These are phyloP conservation scores for Phacellophora camtschatica DNA, from an alignment of 30 jellyfish, hydroid and myxozoan genomes.

Conservation along the genomic window DNA sequence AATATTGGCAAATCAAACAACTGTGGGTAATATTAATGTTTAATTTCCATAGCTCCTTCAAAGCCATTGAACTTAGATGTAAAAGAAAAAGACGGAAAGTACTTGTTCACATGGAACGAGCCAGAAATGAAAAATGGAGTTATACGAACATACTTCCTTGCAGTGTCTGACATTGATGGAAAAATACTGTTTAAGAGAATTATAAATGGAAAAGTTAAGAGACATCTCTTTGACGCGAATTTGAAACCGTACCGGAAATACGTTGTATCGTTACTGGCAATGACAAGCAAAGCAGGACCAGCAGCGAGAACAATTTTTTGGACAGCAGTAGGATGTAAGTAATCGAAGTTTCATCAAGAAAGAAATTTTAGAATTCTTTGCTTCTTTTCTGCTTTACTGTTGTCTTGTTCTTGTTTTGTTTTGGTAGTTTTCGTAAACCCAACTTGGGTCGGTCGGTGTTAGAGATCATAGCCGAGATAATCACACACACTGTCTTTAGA, in stretches of 20 bases:
- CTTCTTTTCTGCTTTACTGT: too few species aligned
- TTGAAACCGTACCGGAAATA: slow-evolving; percentile 15
- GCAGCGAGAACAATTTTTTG: slow-evolving; percentile 12
- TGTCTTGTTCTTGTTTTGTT: too few species aligned
- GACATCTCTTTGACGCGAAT: background rate
- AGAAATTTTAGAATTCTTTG: too few species aligned
- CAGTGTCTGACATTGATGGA: background rate
- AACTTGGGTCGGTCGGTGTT: too few species aligned
- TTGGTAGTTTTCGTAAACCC: too few species aligned
- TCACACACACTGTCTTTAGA: too few species aligned
- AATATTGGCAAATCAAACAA: too few species aligned
- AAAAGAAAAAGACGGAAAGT: background rate
- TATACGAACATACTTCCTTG: slow-evolving; percentile 19
- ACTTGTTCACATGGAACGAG: slow-evolving; percentile 39
- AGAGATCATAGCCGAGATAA: too few species aligned
- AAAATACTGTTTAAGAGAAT: background rate
- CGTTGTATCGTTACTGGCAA: slow-evolving; percentile 7
- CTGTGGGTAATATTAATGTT: background rate
- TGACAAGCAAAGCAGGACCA: slow-evolving; percentile 9
- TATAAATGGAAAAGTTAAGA: background rate
- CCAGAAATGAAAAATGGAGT: slow-evolving; percentile 70
- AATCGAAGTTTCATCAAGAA: too few species aligned
- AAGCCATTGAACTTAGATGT: slow-evolving; percentile 23
- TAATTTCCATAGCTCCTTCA: slow-evolving; percentile 33
- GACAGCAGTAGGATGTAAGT: slow-evolving; percentile 52